These are phyloP conservation scores for Megatriorchis doriae DNA, from an alignment of 2,113 vertebrate genomes.

Conservation along the genomic window DNA sequence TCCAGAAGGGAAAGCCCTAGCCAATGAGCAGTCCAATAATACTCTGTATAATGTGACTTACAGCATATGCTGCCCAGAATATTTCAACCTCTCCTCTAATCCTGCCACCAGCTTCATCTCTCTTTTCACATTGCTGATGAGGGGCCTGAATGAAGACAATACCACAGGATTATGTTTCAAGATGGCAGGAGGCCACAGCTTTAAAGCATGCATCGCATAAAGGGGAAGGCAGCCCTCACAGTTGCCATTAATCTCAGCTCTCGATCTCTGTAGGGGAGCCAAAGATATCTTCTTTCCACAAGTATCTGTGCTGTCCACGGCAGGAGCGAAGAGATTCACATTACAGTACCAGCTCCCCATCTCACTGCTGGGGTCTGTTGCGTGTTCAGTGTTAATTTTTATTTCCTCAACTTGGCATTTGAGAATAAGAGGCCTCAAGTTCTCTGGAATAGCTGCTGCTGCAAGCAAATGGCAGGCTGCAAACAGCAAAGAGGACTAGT, in stretches of 20 bases:
- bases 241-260: slow-evolving; percentile 52
- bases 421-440: neutral
- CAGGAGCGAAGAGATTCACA: neutral
- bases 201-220: slow-evolving; percentile 17
- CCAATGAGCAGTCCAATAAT: slow-evolving; percentile 5
- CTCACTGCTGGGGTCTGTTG: neutral
- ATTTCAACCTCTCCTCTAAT: slow-evolving; percentile 61
- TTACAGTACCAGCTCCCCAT: neutral
- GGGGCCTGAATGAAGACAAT: slow-evolving; percentile 51
- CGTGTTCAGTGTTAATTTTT: slow-evolving; percentile 8
- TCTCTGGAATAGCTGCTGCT: neutral
- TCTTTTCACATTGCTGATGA: slow-evolving; percentile 47
- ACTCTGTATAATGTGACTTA: slow-evolving; percentile 38
- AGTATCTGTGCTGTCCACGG: neutral
- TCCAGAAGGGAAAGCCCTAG: slow-evolving; percentile 8
- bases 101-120: slow-evolving; percentile 57
- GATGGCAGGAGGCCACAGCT: slow-evolving; percentile 58
- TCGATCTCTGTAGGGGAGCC: slow-evolving; percentile 44
- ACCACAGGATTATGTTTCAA: slow-evolving; percentile 38
- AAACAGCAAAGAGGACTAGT: neutral
- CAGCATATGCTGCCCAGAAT: slow-evolving; percentile 52
- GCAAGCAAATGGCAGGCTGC: neutral
- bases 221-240: slow-evolving; percentile 24
- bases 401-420: slow-evolving; percentile 27
- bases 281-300: slow-evolving; percentile 46